Evolutionary conservation across 2,888 invertebrate species (phyloP).

Genomic region (Spodoptera exigua): DNA sequence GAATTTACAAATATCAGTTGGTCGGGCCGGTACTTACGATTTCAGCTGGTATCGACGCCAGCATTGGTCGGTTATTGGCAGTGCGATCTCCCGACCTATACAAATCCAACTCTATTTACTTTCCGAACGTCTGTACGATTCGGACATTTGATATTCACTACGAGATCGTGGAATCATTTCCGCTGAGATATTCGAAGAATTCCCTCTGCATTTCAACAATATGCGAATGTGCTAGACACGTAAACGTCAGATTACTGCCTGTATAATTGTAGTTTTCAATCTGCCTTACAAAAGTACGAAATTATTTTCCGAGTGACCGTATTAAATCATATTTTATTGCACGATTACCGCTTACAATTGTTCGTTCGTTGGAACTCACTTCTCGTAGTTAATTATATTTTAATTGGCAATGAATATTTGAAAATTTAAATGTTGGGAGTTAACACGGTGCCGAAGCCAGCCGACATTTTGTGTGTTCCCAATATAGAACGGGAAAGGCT

Average conservation of each 20-base stretch:
- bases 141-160: conserved; percentile 72
- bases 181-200: conserved; percentile 56
- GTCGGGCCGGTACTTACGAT: conserved; percentile 44
- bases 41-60: conserved; percentile 37
- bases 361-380: conserved; percentile 27
- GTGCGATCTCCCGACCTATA: conserved; percentile 63
- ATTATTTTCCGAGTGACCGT: conserved; percentile 29
- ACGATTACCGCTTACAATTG: conserved; percentile 39
- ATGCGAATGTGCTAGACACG: conserved; percentile 13
- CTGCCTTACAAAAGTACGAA: conserved; percentile 12
- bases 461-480: conserved; percentile 63
- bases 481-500: conserved; percentile 63
- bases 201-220: conserved; percentile 44
- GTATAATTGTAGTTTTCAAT: conserved; percentile 35
- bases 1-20: conserved; percentile 54
- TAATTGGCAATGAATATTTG: conserved; percentile 52
- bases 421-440: conserved; percentile 49
- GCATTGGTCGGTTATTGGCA: conserved; percentile 58
- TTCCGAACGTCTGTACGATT: conserved; percentile 60
- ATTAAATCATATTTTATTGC: conserved; percentile 43
- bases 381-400: conserved; percentile 52
- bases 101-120: conserved; percentile 69
- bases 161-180: conserved; percentile 66
- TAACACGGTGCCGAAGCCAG: conserved; percentile 47
- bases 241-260: conserved; percentile 3